These are phyloP conservation scores for Ophioninae sp. DNA, from an alignment of 2,888 invertebrate species.

Conservation along the genomic window DNA sequence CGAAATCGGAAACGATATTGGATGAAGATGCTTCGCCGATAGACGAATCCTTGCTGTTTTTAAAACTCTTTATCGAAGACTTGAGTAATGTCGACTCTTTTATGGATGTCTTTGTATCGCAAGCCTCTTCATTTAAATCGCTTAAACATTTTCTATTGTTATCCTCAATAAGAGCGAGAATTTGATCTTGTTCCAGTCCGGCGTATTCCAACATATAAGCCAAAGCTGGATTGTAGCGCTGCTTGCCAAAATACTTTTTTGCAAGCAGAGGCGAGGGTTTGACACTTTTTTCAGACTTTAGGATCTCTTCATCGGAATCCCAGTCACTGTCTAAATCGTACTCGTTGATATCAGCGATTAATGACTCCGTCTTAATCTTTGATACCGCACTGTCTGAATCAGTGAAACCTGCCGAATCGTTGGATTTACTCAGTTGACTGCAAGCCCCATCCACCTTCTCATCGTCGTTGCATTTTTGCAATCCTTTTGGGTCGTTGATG, in stretches of 20 bases:
- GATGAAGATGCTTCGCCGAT: neutral
- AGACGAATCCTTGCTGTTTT: conserved; percentile 41
- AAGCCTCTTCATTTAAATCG: neutral
- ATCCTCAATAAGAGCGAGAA: conserved; percentile 81
- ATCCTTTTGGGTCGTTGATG: conserved; percentile 81
- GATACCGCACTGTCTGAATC: conserved; percentile 12
- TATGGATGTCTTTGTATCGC: conserved; percentile 39
- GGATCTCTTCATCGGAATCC: conserved; percentile 67
- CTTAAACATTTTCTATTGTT: conserved; percentile 63
- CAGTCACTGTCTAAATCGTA: conserved; percentile 71
- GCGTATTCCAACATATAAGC: conserved; percentile 90
- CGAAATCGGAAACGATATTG: conserved; percentile 53
- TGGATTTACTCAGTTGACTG: conserved; percentile 9
- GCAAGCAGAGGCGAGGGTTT: conserved; percentile 71
- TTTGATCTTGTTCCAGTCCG: conserved; percentile 88
- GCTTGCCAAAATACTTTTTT: conserved; percentile 78
- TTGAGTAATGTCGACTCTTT: conserved; percentile 3
- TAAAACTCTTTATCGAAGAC: conserved; percentile 18
- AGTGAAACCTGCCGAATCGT: conserved; percentile 1
- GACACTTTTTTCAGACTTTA: conserved; percentile 27
- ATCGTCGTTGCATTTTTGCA: conserved; percentile 37
- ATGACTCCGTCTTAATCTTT: conserved; percentile 40
- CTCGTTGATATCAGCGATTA: conserved; percentile 71
- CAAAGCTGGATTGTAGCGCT: conserved; percentile 83
- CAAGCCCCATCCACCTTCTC: conserved; percentile 22